phyloP scores from a whole-genome alignment of 2,113 vertebrate genomes.

The Anoplopoma fimbria region DNA sequence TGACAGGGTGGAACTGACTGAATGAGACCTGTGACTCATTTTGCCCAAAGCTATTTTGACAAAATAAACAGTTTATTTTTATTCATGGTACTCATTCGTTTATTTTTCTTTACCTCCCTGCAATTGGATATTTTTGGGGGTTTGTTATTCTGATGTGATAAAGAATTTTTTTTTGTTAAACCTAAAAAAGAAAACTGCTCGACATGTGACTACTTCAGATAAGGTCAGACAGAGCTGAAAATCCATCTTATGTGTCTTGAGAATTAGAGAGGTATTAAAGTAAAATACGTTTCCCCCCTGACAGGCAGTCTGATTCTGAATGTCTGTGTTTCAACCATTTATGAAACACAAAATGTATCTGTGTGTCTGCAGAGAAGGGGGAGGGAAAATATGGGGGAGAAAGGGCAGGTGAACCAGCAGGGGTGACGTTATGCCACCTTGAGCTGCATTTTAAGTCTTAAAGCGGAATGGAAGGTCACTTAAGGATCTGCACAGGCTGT shows the following conservation, averaged over 20 bases:
- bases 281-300: not conserved
- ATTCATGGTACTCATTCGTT: too few relatives aligned
- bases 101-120: too few relatives aligned
- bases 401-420: not conserved
- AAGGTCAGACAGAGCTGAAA: conserved; percentile 1
- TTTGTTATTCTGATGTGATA: not conserved
- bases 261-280: not conserved
- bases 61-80: too few relatives aligned
- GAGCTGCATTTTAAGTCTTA: conserved; percentile 3
- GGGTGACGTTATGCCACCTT: not conserved
- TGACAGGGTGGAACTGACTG: not conserved
- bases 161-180: not conserved
- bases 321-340: not conserved
- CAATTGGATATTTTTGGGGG: not conserved
- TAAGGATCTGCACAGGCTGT: not conserved
- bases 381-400: not conserved
- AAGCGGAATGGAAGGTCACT: not conserved
- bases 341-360: not conserved
- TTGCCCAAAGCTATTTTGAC: too few relatives aligned
- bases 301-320: not conserved
- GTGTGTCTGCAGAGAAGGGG: not conserved
- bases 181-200: not conserved
- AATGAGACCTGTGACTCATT: too few relatives aligned
- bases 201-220: not conserved
- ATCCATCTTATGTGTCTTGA: not conserved